phyloP scores from a whole-genome alignment of 2,113 vertebrate species.

The Datnioides undecimradiatus region DNA sequence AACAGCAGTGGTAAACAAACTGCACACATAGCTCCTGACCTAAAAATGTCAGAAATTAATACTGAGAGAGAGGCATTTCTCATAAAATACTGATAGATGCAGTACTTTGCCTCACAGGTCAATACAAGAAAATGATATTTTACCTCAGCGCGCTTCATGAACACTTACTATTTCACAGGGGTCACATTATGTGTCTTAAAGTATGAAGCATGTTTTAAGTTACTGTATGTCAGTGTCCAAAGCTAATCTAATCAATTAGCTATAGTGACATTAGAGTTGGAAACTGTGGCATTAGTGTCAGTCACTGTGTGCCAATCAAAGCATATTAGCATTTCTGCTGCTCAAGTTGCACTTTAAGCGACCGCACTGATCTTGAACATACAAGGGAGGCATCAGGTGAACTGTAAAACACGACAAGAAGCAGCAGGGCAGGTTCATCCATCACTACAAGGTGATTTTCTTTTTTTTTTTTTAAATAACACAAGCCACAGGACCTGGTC shows the following conservation, averaged over 20 bases:
- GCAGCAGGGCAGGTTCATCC: constrained; percentile 38
- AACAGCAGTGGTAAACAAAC: constrained; percentile 46
- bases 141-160: background rate
- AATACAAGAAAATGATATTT: background rate
- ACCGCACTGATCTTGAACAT: constrained; percentile 17
- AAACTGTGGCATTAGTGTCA: constrained; percentile 41
- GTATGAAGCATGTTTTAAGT: background rate
- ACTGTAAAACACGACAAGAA: constrained; percentile 23
- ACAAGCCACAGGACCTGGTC: constrained; percentile 49
- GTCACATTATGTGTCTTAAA: background rate
- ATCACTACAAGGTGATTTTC: constrained; percentile 38
- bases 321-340: constrained; percentile 43
- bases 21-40: constrained; percentile 35
- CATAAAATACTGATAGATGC: background rate
- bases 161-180: background rate
- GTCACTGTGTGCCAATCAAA: constrained; percentile 47
- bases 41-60: constrained; percentile 55
- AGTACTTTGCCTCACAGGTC: background rate
- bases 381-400: constrained; percentile 40
- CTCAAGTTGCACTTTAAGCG: constrained; percentile 24
- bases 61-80: background rate
- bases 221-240: constrained; percentile 18
- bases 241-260: constrained; percentile 40
- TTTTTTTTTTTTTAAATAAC: constrained; percentile 14
- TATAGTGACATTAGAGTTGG: constrained; percentile 18